Base-by-base conservation (phyloP, 2,113 vertebrate genomes). In the Spheniscus mendiculus region DNA sequence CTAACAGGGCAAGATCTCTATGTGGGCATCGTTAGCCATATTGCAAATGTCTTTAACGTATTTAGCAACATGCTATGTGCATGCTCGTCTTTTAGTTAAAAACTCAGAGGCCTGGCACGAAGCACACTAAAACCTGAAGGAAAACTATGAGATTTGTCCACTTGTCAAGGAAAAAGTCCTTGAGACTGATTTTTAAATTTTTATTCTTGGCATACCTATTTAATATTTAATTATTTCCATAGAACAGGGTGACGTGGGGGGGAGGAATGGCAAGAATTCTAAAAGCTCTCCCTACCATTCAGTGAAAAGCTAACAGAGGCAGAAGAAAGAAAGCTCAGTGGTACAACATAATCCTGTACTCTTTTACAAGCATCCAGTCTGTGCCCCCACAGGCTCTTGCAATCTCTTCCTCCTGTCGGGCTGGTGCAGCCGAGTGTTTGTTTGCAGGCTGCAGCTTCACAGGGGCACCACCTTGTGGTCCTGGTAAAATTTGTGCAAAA, bases 381-480 rank as follows among this genome's bases (percentile, higher is more conserved):
- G 30, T 50, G 56, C 8, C 25, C 20, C 66, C 52, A 10, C 44
- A 21, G 18, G 27, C 26, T 12, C 6, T 6, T 12, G 44, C 17
- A 3, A 10, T 12, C 65, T 25, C 58, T 26, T 22, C 67, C 40
- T 62, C 38, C 67, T 1, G 6, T 15, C 62, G 10, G 63, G 49
- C 52, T 23, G 66, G 32, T n/a, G 52, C 13, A 65, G 52, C n/a
- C 3, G 16, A 3, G 23, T 5, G 34, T 25, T 29, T 5, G 34
- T 25, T 42, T 32, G 38, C 44, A 17, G 32, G 40, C 81, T 87
- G 80, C 82, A 55, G 91, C 89, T 96, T 85, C 84, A 18, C 91
- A 45, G 71, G 23, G 87, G 94, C 97, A 66, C 96, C 96, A 96
- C 93, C 97, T 96, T 61, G 96, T 97, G 97, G 97, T 50, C 13